These are phyloP conservation scores for Oreochromis tanganicae DNA, from an alignment of 2,113 vertebrate species.

Conservation along the genomic window DNA sequence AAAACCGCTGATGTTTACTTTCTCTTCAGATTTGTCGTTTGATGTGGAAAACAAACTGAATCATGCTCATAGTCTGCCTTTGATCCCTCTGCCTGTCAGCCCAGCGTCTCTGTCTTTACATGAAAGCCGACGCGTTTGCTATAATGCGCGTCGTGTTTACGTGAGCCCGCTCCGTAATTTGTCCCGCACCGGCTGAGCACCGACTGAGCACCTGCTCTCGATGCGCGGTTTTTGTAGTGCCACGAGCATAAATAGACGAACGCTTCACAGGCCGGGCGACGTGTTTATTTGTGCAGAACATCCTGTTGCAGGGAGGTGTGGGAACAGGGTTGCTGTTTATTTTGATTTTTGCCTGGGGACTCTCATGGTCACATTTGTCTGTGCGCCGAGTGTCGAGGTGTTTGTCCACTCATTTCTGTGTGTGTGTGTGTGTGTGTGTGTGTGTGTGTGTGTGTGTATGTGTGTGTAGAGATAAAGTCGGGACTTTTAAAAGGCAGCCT, in stretches of 20 bases:
- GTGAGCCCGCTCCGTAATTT: neutral
- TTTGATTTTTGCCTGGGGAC: slow-evolving; percentile 12
- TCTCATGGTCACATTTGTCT: slow-evolving; percentile 6
- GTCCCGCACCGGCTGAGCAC: slow-evolving; percentile 18
- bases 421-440: neutral
- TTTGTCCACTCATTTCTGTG: neutral
- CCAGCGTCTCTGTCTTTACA: neutral
- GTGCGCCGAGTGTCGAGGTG: neutral
- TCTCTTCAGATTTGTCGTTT: neutral
- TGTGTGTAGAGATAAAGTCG: neutral
- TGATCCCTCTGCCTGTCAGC: neutral
- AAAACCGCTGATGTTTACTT: neutral
- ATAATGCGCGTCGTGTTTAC: neutral
- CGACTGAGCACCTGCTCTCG: slow-evolving; percentile 21
- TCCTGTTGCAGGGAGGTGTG: slow-evolving; percentile 42
- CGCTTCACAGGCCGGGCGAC: slow-evolving; percentile 5
- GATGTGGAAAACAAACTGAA: neutral
- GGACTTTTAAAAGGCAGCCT: slow-evolving; percentile 31
- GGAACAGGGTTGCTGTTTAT: slow-evolving; percentile 23
- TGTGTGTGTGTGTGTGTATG: neutral
- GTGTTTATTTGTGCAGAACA: slow-evolving; percentile 44
- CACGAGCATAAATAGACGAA: slow-evolving; percentile 25
- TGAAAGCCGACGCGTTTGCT: neutral
- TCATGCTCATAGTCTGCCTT: neutral
- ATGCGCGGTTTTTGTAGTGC: slow-evolving; percentile 5